phyloP scores from a whole-genome alignment of 2,797 vertebrate species.

The Phataginus tricuspis region DNA sequence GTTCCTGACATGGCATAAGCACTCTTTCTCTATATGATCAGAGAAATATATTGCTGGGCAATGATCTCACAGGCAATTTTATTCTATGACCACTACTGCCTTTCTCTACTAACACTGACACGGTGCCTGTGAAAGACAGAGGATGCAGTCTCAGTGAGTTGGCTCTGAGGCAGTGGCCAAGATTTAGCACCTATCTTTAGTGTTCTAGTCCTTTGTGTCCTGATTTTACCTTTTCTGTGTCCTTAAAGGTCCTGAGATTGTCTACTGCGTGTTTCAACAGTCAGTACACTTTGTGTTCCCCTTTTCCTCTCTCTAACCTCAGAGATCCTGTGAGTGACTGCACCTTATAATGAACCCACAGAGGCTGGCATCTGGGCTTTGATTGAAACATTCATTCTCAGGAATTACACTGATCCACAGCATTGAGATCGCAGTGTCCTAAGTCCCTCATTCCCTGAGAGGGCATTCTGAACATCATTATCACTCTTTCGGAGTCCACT shows the following conservation, averaged over 20 bases:
- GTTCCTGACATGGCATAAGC: neutral
- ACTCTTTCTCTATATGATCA: neutral
- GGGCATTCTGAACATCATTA: neutral
- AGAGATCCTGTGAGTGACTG: neutral
- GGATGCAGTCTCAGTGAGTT: neutral
- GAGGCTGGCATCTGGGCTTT: neutral
- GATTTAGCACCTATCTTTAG: neutral
- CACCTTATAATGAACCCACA: neutral
- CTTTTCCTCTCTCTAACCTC: neutral
- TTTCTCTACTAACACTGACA: accelerated
- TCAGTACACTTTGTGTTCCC: neutral
- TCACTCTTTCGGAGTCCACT: neutral
- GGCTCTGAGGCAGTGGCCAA: neutral
- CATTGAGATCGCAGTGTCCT: neutral
- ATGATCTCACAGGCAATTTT: neutral
- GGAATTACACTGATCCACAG: neutral
- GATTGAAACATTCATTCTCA: neutral
- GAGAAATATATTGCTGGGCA: neutral
- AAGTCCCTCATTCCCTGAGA: neutral
- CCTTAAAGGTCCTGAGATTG: neutral
- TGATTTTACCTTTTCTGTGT: neutral
- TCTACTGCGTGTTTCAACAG: neutral
- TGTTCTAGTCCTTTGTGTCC: neutral
- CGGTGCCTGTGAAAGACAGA: neutral
- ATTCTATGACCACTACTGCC: no score